Conservation (phyloP, 1,140 invertebrate species). For the Drosophila azteca region DNA sequence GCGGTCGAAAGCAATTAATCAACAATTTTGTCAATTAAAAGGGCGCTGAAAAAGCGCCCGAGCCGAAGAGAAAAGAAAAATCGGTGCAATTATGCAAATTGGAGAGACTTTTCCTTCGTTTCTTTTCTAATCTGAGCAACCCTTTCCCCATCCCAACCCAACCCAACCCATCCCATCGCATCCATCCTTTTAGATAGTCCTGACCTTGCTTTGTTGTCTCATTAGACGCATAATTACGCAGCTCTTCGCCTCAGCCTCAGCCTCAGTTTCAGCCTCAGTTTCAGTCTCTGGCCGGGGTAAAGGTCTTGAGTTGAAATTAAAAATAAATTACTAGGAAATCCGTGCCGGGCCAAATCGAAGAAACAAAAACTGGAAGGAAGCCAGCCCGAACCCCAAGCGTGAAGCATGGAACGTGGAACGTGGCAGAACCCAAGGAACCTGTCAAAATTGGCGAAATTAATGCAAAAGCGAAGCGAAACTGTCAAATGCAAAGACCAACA, state of each 20-base stretch:
- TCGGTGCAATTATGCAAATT: constrained; percentile 79
- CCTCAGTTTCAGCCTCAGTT: constrained; percentile 33
- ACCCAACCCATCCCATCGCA: background rate
- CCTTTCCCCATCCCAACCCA: constrained; percentile 29
- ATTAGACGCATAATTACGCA: constrained; percentile 78
- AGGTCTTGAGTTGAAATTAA: constrained; percentile 68
- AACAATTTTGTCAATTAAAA: constrained; percentile 69
- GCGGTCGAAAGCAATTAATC: constrained; percentile 74
- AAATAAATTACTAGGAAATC: constrained; percentile 78
- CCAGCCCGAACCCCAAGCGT: background rate
- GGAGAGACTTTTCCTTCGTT: constrained; percentile 49
- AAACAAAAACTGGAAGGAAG: constrained; percentile 27
- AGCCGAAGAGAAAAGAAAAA: constrained; percentile 52
- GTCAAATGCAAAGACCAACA: constrained; percentile 57
- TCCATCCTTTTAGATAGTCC: constrained; percentile 7
- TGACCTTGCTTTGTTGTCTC: constrained; percentile 78
- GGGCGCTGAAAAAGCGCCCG: constrained; percentile 29
- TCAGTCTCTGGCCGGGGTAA: constrained; percentile 36
- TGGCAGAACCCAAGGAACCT: constrained; percentile 36
- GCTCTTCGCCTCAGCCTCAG: constrained; percentile 26
- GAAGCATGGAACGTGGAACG: too few species aligned
- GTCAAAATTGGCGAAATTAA: constrained; percentile 78
- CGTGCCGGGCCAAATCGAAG: constrained; percentile 61
- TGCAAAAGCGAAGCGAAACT: constrained; percentile 62
- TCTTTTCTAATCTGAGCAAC: constrained; percentile 43